These are phyloP conservation scores for Myotis vivesi DNA, from an alignment of 2,797 vertebrate genomes.

Conservation along the genomic window DNA sequence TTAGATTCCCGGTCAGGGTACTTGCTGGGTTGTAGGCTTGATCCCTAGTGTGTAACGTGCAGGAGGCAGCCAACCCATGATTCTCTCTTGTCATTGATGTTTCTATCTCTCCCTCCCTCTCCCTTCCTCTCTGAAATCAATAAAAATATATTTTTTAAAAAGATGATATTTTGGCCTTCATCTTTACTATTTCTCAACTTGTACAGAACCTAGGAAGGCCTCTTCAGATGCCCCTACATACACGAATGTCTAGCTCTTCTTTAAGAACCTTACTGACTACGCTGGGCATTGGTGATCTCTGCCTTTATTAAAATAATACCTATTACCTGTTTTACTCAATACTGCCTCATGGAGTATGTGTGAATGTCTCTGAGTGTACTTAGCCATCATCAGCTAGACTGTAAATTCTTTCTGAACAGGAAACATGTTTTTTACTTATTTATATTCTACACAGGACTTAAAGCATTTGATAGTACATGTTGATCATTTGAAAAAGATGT, in stretches of 20 bases:
- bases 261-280: not conserved
- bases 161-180: not conserved
- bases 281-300: not conserved
- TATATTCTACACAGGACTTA: constrained; percentile 10
- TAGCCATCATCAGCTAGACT: not conserved
- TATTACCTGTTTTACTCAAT: not conserved
- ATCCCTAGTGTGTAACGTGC: too few relatives aligned
- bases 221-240: not conserved
- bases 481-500: not conserved
- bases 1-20: too few relatives aligned
- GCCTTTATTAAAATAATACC: not conserved
- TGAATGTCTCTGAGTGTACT: not conserved
- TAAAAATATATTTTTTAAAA: too few relatives aligned
- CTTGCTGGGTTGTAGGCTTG: too few relatives aligned
- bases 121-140: too few relatives aligned
- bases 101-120: too few relatives aligned
- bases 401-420: not conserved
- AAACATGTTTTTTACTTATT: not conserved
- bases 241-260: not conserved
- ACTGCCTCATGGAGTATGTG: not conserved
- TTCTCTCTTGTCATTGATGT: too few relatives aligned
- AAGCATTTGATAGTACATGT: not conserved
- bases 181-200: not conserved
- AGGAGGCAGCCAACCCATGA: too few relatives aligned
- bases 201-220: not conserved